A percentile compares a stretch with the other conserved stretches of the same genome.
Conservation (phyloP, 2,888 invertebrate genomes). For the Andrena dorsata region DNA sequence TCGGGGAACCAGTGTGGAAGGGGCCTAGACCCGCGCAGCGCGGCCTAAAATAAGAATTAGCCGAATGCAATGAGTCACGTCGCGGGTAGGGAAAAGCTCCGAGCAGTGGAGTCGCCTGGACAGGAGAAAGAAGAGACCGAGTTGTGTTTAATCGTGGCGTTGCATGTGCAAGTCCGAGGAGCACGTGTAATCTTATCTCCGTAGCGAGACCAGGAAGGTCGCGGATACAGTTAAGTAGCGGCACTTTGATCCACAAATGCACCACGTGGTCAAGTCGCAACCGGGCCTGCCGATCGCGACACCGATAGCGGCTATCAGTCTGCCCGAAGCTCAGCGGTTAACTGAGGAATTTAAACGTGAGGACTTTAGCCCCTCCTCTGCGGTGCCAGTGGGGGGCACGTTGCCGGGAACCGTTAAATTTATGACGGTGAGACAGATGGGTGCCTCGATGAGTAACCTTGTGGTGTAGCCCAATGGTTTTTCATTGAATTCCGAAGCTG, state of each 20-base stretch:
- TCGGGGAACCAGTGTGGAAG: background rate
- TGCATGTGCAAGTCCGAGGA: background rate
- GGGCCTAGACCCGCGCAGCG: background rate
- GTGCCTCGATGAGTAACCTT: too few species aligned
- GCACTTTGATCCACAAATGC: conserved; percentile 49
- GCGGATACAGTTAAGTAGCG: conserved; percentile 56
- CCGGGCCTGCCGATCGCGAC: background rate
- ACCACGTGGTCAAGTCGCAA: conserved; percentile 19
- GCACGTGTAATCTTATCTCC: conserved; percentile 7
- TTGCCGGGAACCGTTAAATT: too few species aligned
- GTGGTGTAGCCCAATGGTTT: too few species aligned
- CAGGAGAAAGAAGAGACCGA: background rate
- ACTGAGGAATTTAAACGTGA: background rate
- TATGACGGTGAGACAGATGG: too few species aligned
- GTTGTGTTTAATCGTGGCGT: conserved; percentile 1
- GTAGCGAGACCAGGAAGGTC: conserved; percentile 33
- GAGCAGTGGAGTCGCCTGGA: background rate
- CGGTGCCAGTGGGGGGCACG: too few species aligned
- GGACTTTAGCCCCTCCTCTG: too few species aligned
- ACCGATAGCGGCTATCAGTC: background rate
- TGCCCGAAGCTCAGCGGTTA: background rate
- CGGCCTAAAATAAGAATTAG: conserved; percentile 49
- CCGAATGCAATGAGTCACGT: background rate
- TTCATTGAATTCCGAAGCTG: too few species aligned
- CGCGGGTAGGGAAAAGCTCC: background rate